A percentile compares a stretch with the other conserved stretches of the same genome.
Evolutionary conservation across 2,797 vertebrate genomes (phyloP).

Genomic region (Mus spretus): DNA sequence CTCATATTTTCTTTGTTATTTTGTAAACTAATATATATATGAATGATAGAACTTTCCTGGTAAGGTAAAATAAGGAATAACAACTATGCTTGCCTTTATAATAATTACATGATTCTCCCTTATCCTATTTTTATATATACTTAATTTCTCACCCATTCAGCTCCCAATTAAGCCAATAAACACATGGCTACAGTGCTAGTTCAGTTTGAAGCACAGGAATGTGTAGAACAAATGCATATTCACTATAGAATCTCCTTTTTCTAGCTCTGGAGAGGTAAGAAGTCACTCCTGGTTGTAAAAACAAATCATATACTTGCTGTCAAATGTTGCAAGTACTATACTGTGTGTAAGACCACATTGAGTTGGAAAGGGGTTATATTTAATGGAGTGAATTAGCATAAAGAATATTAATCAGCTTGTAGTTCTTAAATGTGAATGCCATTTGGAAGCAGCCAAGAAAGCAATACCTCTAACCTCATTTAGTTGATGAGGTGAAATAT

Average conservation of each 20-base stretch:
- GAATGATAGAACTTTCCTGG: conserved; percentile 12
- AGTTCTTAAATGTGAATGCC: conserved; percentile 50
- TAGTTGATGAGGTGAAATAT: conserved; percentile 34
- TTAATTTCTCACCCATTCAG: conserved; percentile 35
- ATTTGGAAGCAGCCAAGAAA: background rate
- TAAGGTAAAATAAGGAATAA: background rate
- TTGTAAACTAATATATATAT: background rate
- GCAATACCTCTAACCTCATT: background rate
- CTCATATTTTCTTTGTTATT: background rate
- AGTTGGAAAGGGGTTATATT: conserved; percentile 6
- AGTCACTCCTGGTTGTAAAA: conserved; percentile 50
- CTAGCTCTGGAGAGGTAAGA: conserved; percentile 30
- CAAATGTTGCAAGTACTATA: background rate
- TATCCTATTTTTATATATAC: background rate
- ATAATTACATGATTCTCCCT: background rate
- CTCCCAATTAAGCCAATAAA: conserved; percentile 2
- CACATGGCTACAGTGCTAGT: background rate
- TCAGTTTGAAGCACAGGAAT: conserved; percentile 60
- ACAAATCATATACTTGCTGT: conserved; percentile 10
- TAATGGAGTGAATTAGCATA: conserved; percentile 52
- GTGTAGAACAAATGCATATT: conserved; percentile 7
- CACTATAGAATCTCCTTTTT: conserved; percentile 18
- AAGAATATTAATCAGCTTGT: conserved; percentile 55
- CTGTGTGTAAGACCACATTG: background rate
- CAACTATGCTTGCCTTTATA: background rate